Evolutionary conservation across 2,113 vertebrate species (phyloP).

Genomic region (Orcinus orca): DNA sequence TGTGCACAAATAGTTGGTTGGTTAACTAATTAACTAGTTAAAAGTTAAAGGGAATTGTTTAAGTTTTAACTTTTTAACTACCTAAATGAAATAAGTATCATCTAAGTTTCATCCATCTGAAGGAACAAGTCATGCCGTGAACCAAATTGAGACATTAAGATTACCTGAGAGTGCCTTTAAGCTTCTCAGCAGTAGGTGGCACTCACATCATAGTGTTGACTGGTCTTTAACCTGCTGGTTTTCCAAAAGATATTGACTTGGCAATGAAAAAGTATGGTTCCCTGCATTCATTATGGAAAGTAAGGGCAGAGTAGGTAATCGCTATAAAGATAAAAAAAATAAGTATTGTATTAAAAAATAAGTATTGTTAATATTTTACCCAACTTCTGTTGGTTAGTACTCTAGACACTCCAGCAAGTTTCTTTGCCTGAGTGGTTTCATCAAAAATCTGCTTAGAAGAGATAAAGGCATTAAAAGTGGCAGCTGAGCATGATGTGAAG

Average conservation of each 20-base stretch:
- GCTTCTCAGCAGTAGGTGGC: slow-evolving; percentile 61
- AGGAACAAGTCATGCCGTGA: neutral
- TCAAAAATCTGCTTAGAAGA: neutral
- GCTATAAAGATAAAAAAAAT: neutral
- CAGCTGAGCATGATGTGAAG: neutral
- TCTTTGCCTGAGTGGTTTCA: neutral
- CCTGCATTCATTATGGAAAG: neutral
- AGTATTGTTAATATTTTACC: neutral
- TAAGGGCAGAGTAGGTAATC: neutral
- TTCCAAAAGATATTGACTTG: neutral
- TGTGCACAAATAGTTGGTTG: neutral
- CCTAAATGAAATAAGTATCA: neutral
- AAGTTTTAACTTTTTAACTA: neutral
- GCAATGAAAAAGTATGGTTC: neutral
- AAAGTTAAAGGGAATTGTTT: neutral
- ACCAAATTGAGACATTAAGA: neutral
- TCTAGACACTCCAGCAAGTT: neutral
- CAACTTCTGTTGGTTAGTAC: neutral
- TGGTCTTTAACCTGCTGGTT: neutral
- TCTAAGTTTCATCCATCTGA: neutral
- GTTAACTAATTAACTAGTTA: neutral
- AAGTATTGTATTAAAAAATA: neutral
- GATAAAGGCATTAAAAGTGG: neutral
- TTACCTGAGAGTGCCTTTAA: neutral
- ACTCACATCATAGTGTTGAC: neutral